Percentiles rank a stretch among this genome's conserved stretches.
phyloP scores from a whole-genome alignment of 2,888 invertebrate genomes.

The Dicycla oo region DNA sequence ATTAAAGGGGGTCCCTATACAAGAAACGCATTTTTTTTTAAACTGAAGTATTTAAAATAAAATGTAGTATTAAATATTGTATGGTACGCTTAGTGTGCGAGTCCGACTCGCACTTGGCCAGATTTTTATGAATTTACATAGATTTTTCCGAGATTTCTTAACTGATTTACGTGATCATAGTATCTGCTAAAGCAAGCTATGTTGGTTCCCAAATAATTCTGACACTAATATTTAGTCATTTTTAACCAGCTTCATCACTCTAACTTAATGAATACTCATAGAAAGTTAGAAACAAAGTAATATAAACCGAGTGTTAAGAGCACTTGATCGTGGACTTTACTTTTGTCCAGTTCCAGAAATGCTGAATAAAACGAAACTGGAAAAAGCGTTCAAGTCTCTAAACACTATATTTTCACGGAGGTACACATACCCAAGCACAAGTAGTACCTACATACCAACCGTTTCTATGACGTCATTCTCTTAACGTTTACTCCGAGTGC shows the following conservation, averaged over 20 bases:
- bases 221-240: background rate
- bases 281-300: background rate
- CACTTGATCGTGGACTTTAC: background rate
- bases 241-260: background rate
- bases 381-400: slow-evolving; percentile 1
- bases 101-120: no score
- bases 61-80: no score
- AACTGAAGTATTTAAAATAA: no score
- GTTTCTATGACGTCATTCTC: slow-evolving; percentile 47
- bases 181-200: background rate
- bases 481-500: slow-evolving; percentile 53
- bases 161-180: background rate
- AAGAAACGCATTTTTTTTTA: no score
- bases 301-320: background rate
- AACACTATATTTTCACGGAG: slow-evolving; percentile 11
- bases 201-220: background rate
- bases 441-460: slow-evolving; percentile 16
- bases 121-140: background rate
- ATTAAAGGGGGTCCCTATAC: no score
- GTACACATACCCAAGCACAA: slow-evolving; percentile 9
- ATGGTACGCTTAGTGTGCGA: no score
- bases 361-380: slow-evolving; percentile 21
- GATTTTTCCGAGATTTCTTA: background rate
- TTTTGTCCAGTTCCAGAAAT: background rate
- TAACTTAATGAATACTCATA: background rate